Percentiles rank a stretch among this genome's conserved stretches.
These are phyloP conservation scores for Apocheima hispidaria DNA, from an alignment of 2,888 invertebrate species.

Conservation along the genomic window DNA sequence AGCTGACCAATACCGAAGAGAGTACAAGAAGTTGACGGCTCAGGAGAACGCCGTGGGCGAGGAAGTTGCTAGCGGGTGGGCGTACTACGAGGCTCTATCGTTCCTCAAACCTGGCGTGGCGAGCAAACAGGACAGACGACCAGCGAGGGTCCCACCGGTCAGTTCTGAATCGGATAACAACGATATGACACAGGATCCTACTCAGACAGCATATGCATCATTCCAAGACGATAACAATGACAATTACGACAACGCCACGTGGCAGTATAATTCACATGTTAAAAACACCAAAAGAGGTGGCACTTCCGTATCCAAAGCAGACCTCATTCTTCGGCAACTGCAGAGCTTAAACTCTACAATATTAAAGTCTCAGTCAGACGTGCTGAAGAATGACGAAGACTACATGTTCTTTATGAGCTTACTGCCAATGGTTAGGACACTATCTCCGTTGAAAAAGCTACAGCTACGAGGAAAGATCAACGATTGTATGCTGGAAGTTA, in stretches of 20 bases:
- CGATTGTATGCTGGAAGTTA: slow-evolving; percentile 49
- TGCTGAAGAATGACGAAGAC: slow-evolving; percentile 33
- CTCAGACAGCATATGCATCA: neutral
- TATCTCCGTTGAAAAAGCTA: slow-evolving; percentile 52
- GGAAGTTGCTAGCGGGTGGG: slow-evolving; percentile 43
- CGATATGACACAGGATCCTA: neutral
- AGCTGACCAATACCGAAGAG: slow-evolving; percentile 55
- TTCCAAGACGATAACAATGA: slow-evolving; percentile 16
- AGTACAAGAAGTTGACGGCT: slow-evolving; percentile 45
- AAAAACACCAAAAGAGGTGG: neutral
- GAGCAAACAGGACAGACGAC: neutral
- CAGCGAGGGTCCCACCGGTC: neutral
- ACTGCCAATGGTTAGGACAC: slow-evolving; percentile 48
- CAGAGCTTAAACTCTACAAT: neutral
- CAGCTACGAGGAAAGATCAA: slow-evolving; percentile 52
- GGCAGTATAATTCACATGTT: slow-evolving; percentile 5
- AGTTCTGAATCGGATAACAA: slow-evolving; percentile 23
- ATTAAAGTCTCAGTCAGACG: neutral
- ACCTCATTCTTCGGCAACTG: slow-evolving; percentile 12
- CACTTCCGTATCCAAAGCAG: slow-evolving; percentile 28
- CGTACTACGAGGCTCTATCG: slow-evolving; percentile 43
- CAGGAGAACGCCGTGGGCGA: slow-evolving; percentile 22
- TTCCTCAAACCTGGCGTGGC: slow-evolving; percentile 44
- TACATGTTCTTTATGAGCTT: slow-evolving; percentile 53
- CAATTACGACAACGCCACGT: neutral